Percentiles rank a stretch among this genome's conserved stretches.
Evolutionary conservation across 1,140 invertebrate species (phyloP).

Genomic region (Dinothrombium tinctorium): DNA sequence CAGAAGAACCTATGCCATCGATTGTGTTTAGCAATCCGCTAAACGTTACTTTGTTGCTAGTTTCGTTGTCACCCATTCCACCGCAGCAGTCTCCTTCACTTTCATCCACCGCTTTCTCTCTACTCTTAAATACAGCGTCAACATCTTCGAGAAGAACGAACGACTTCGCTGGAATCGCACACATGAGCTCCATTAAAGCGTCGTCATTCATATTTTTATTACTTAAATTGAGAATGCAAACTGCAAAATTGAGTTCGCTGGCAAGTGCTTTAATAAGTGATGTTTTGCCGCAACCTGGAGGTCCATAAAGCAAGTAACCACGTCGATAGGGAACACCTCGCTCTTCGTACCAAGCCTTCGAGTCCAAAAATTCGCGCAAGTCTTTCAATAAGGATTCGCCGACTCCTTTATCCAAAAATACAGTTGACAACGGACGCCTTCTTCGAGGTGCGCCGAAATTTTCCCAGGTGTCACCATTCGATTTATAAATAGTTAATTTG

Average conservation of each 20-base stretch:
- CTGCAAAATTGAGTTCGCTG: conserved; percentile 81
- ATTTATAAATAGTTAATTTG: conserved; percentile 90
- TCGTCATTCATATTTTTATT: conserved; percentile 86
- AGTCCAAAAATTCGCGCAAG: conserved; percentile 71
- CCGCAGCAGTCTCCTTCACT: too few relatives aligned
- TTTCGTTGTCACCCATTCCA: too few relatives aligned
- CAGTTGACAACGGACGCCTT: conserved; percentile 60
- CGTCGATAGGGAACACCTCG: conserved; percentile 45
- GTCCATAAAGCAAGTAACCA: conserved; percentile 79
- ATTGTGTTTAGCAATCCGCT: conserved; percentile 92
- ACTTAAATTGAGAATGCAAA: conserved; percentile 88
- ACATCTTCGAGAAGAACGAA: conserved; percentile 94
- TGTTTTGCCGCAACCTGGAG: conserved; percentile 91
- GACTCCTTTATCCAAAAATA: conserved; percentile 60
- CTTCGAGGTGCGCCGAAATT: conserved; percentile 78
- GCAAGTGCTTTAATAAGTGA: conserved; percentile 86
- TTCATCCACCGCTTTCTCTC: conserved; percentile 46
- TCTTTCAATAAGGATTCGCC: conserved; percentile 54
- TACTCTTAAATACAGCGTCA: conserved; percentile 78
- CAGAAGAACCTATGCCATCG: conserved; percentile 95
- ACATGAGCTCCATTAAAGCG: conserved; percentile 74
- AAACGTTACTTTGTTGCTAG: conserved; percentile 79
- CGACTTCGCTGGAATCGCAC: conserved; percentile 60
- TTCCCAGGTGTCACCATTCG: conserved; percentile 78
- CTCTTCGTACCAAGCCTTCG: conserved; percentile 74